Conservation (phyloP, 64 coral and sea anemone species). For the Astreopora myriophthalma region DNA sequence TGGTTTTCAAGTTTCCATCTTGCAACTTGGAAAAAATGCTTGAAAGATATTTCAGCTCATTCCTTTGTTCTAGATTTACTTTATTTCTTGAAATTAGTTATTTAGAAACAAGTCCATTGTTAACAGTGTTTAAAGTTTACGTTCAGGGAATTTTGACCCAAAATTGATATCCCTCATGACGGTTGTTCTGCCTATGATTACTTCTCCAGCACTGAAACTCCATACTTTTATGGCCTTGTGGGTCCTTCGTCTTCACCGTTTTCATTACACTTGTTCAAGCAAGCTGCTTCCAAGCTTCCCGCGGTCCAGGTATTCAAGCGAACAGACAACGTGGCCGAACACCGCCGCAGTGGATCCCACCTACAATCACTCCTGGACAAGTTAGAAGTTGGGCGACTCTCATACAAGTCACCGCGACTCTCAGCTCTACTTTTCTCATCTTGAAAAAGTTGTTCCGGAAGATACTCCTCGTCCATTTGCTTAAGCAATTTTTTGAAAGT, state of each 20-base stretch:
- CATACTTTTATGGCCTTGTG: neutral
- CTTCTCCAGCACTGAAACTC: neutral
- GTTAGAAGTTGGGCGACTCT: conserved; percentile 14
- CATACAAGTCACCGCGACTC: neutral
- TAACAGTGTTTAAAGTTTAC: too few relatives aligned
- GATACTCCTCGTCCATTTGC: conserved; percentile 42
- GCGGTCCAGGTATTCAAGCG: conserved; percentile 16
- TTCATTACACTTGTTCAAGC: conserved; percentile 3
- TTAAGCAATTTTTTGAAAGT: conserved; percentile 40
- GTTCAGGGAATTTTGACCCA: too few relatives aligned
- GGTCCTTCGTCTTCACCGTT: neutral
- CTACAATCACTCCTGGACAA: neutral
- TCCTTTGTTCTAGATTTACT: too few relatives aligned
- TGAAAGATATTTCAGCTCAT: too few relatives aligned
- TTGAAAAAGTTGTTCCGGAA: neutral
- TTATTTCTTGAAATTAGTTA: too few relatives aligned
- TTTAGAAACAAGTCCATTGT: neutral
- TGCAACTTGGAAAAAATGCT: too few relatives aligned
- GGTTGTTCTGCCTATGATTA: neutral
- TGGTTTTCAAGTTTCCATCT: too few relatives aligned
- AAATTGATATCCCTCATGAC: too few relatives aligned
- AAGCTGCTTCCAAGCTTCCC: neutral
- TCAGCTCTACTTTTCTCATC: neutral
- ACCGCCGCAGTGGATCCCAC: neutral
- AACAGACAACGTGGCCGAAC: neutral